Conservation (phyloP, 2,888 invertebrate genomes). For the Sympetrum striolatum region DNA sequence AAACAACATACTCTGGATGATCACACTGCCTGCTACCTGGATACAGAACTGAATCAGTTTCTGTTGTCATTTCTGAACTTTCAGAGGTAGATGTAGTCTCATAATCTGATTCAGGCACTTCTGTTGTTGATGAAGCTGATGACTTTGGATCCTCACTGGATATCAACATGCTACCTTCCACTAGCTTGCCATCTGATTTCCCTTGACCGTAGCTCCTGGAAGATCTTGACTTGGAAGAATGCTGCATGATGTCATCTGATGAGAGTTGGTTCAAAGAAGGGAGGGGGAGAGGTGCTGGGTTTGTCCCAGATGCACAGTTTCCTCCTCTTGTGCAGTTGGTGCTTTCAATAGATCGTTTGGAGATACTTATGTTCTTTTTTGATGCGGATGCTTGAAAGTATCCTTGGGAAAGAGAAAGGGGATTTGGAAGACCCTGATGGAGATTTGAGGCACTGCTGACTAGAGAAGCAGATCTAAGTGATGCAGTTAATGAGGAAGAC, state of each 20-base stretch:
- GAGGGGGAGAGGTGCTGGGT: neutral
- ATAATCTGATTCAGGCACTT: neutral
- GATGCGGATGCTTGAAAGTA: neutral
- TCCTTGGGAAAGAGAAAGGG: neutral
- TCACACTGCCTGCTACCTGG: slow-evolving; percentile 61
- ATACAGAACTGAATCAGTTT: neutral
- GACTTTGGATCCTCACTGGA: slow-evolving; percentile 15
- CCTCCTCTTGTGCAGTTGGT: neutral
- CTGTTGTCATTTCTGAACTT: neutral
- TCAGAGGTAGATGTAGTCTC: neutral
- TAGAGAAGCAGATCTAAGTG: neutral
- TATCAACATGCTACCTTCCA: neutral
- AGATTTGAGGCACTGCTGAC: neutral
- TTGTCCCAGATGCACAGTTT: neutral
- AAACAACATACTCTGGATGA: slow-evolving; percentile 87
- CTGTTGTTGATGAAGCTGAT: neutral
- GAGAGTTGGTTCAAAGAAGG: neutral
- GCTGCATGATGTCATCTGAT: neutral
- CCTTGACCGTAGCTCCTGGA: slow-evolving; percentile 19
- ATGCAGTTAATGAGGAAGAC: neutral
- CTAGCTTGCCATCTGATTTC: neutral
- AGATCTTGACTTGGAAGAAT: neutral
- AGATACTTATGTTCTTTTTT: neutral
- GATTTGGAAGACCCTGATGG: neutral
- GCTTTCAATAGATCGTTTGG: neutral